Evolutionary conservation across 2,113 vertebrate species (phyloP), one percentile per base, ranked within the genome.

Genomic region (Ptilonorhynchus violaceus): DNA sequence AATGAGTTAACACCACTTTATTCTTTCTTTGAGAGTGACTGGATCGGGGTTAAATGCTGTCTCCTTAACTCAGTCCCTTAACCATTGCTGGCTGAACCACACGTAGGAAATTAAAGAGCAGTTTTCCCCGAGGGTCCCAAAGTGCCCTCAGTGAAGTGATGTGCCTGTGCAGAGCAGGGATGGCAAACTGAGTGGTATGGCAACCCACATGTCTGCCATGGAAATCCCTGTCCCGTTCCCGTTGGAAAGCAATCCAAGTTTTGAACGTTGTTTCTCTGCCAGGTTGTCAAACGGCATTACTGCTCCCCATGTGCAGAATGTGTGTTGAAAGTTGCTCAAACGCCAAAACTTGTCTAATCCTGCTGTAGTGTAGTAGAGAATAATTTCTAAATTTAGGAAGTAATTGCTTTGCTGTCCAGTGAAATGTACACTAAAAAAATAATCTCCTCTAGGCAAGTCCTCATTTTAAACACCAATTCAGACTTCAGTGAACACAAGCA

Each of bases 331-430:
- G 58, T 62, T 83, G 86, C 62, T 64, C 74, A 35, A 50, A 85
- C 44, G 92, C 85, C 92, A 89, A 39, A 95, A 87, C 39, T 24
- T 39, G 68, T 68, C 81, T 50, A 66, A 79, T 46, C 41, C 66
- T 73, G 59, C 77, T 73, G 11, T 39, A 46, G 74, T 4, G 31
- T 31, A 35, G 55, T 9, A 74, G 47, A 60, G 46, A 88, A 37
- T 42, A 59, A 92, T 84, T 86, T 90, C 92, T 91, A 95, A 93
- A 95, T 94, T 94, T 92, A 89, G 89, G 70, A 85, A 35, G 33
- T 72, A 76, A 95, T 89, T 91, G 86, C 77, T 95, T 83, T 81
- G 56, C 50, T 93, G 75, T 44, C 94, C 86, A 89, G 63, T 60
- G 81, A 96, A 95, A 94, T 10, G 28, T 31, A 81, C 49, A 72